Base-by-base conservation (phyloP, 2,113 vertebrate genomes). In the Xenus cinereus region DNA sequence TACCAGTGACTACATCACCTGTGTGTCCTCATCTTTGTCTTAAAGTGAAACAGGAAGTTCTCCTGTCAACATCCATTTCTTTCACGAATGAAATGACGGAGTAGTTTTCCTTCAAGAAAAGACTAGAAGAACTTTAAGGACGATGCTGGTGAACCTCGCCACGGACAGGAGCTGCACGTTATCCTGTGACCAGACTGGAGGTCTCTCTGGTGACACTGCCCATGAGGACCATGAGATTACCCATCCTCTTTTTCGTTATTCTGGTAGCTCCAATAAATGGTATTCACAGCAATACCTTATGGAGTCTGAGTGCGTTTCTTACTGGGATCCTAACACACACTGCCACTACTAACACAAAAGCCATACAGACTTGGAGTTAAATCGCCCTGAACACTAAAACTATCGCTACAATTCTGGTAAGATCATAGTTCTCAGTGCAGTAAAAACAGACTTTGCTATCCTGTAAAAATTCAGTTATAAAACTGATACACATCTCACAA, bases 381-480 rank as follows among this genome's bases (percentile, higher is more conserved):
- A 90, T 43, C 54, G 24, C 32, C 69, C 26, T n/a, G 46, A 67
- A 71, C 18, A 63, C 14, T 60, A n/a, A 41, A 87, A 50, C 21
- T 89, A 30, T 63, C 75, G 32, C 35, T 82, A 84, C 9, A 46
- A 12, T 67, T 93, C 60, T 71, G 26, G 28, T 50, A 93, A 69
- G 77, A 74, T 20, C 8, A 57, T 4, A 45, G 27, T 18, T 71
- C 22, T 84, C 28, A 56, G 30, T 35, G 43, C 3, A 13, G 23
- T 12, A 75, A 23, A 71, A 90, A 54, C 37, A 21, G 10, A 45
- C 59, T 79, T 92, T 71, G 8, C 22, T 78, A 20, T n/a, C 48
- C 41, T 91, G 90, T 46, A 51, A 93, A 72, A 79, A 59, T 37
- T 32, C 64, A 39, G 18, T 59, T 82, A 72, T 48, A 72, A 94